Conservation (phyloP, 37 sponge, comb jelly and placozoan genomes). For the Agelas oroides region DNA sequence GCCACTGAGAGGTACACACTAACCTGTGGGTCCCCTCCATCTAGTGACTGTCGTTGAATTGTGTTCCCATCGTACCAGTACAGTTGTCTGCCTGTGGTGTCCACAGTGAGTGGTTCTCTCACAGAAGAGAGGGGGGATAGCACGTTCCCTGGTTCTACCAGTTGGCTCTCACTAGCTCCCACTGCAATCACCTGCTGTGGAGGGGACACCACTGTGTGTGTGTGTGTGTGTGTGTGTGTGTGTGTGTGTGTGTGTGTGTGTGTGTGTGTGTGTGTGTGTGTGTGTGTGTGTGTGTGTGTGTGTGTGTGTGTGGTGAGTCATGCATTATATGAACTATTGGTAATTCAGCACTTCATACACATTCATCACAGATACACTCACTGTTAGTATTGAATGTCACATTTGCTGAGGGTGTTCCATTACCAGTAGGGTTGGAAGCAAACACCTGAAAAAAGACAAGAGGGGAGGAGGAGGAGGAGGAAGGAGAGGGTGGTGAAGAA, state of each 20-base stretch:
- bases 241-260: neutral
- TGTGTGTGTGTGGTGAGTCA: too few species aligned
- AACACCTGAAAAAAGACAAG: slow-evolving; percentile 11
- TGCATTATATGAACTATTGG: neutral
- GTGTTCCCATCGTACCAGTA: slow-evolving; percentile 34
- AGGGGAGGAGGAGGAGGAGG: too few species aligned
- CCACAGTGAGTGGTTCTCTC: slow-evolving; percentile 17
- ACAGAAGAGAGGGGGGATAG: neutral
- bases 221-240: too few species aligned
- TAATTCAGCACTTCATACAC: neutral
- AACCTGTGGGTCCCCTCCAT: neutral
- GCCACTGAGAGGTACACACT: neutral
- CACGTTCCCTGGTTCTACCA: neutral
- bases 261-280: too few species aligned
- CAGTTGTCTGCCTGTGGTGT: slow-evolving; percentile 23
- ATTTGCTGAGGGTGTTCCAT: slow-evolving; percentile 5
- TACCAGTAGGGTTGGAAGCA: slow-evolving; percentile 28
- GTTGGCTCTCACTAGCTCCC: neutral
- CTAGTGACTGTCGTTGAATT: slow-evolving; percentile 27
- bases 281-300: too few species aligned
- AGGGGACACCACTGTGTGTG: slow-evolving; percentile 11
- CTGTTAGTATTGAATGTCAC: slow-evolving; percentile 13
- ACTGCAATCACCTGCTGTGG: slow-evolving; percentile 44
- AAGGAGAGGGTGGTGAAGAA: too few species aligned
- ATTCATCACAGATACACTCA: too few species aligned